Base-by-base conservation (phyloP, 2,888 invertebrate genomes). In the Quadroppia sp. region DNA sequence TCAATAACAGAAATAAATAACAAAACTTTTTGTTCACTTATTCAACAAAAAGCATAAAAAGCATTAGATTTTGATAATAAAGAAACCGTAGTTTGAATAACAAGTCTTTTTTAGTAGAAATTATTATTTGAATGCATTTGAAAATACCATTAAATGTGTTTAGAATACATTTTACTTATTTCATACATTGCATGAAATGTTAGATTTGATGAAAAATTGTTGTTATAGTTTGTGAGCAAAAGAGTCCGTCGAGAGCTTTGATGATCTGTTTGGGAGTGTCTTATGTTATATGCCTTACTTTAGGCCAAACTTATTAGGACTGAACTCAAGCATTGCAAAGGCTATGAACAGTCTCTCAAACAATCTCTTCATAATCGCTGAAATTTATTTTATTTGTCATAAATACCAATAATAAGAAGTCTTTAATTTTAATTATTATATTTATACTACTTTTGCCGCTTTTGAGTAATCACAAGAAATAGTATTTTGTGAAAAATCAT, bases 1-100 rank as follows among this genome's bases (percentile, higher is more conserved):
- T n/a, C n/a, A n/a, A n/a, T n/a, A n/a, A 45, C 45, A 45, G 45
- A 45, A 45, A n/a, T 45, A 45, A 45, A 45, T 45, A 45, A 45
- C 7, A n/a, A 45, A 45, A 9, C 13, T 45, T 17, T 45, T 45
- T n/a, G n/a, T 17, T 40, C 7, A 6, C 7, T 40, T 40, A 9
- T 6, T 13, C 7, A 40, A 40, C 40, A 40, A 40, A 40, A 40
- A 40, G 13, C 13, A 45, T n/a, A 2, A 45, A 7, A 45, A 13
- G 13, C 13, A 17, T 45, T 45, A 45, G 13, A 45, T 7, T 17
- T 45, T 45, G n/a, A n/a, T n/a, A n/a, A n/a, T n/a, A n/a, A 45
- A 2, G 4, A 3, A 45, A 45, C 13, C 45, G 13, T 45, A 13
- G 13, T 45, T 45, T 45, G 45, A 45, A 45, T 45, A 45, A 45